phyloP scores from a whole-genome alignment of 1,140 invertebrate genomes.

The Aphis craccivora region DNA sequence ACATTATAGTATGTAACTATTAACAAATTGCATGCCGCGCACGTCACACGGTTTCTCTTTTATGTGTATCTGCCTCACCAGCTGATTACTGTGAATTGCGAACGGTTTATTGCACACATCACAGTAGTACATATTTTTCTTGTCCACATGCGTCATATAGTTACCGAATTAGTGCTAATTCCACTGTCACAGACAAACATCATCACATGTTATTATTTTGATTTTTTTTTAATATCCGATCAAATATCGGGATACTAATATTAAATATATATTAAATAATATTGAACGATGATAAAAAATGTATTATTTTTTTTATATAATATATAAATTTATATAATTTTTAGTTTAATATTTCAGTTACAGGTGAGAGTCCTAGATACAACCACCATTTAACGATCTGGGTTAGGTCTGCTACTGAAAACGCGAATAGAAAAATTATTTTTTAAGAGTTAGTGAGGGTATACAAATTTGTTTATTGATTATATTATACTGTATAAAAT shows the following conservation, averaged over 20 bases:
- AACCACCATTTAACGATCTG: background rate
- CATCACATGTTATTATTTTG: background rate
- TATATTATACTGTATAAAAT: background rate
- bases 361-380: background rate
- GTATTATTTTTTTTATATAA: background rate
- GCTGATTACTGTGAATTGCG: background rate
- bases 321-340: background rate
- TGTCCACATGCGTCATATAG: no score
- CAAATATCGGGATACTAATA: background rate
- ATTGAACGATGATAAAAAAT: no score
- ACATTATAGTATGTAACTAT: no score
- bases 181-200: background rate
- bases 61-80: background rate
- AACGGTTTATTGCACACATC: background rate
- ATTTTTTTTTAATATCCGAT: background rate
- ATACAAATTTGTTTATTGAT: background rate
- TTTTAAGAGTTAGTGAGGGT: background rate
- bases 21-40: no score
- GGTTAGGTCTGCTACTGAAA: background rate
- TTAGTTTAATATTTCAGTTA: background rate
- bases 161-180: background rate
- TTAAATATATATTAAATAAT: no score
- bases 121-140: background rate
- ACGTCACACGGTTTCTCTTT: background rate
- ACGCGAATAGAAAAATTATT: background rate